phyloP scores from a whole-genome alignment of 64 coral and sea anemone genomes.

The Orbicella faveolata region DNA sequence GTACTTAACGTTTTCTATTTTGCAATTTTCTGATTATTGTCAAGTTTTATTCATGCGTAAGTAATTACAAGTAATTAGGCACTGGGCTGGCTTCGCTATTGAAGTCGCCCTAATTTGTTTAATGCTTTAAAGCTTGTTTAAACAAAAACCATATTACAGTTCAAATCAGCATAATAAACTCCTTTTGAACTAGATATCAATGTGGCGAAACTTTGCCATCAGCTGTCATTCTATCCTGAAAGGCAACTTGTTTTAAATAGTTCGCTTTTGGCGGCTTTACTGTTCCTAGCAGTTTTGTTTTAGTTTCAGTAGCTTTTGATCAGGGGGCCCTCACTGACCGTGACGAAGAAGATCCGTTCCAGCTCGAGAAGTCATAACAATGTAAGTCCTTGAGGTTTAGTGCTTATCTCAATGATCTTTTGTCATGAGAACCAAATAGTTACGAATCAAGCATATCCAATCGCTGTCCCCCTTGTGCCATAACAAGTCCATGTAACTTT shows the following conservation, averaged over 20 bases:
- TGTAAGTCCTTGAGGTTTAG: constrained; percentile 42
- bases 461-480: not conserved
- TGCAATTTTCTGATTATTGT: not conserved
- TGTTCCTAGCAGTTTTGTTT: not conserved
- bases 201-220: not conserved
- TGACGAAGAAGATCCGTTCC: not conserved
- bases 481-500: constrained; percentile 25
- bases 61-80: constrained; percentile 18
- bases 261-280: not conserved
- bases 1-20: not conserved
- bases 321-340: not conserved
- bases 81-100: not conserved
- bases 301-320: not conserved
- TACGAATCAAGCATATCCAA: not conserved
- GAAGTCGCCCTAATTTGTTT: constrained; percentile 22
- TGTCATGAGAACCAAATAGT: constrained; percentile 19
- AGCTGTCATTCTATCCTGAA: not conserved
- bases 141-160: constrained; percentile 4
- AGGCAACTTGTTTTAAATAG: not conserved
- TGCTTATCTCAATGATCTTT: constrained; percentile 28
- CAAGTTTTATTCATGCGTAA: not conserved
- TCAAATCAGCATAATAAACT: constrained; percentile 33
- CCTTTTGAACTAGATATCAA: not conserved
- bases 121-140: constrained; percentile 25
- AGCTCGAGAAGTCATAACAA: constrained; percentile 12